These are phyloP conservation scores for Zosterops borbonicus DNA, from an alignment of 2,113 vertebrate species.

Conservation along the genomic window DNA sequence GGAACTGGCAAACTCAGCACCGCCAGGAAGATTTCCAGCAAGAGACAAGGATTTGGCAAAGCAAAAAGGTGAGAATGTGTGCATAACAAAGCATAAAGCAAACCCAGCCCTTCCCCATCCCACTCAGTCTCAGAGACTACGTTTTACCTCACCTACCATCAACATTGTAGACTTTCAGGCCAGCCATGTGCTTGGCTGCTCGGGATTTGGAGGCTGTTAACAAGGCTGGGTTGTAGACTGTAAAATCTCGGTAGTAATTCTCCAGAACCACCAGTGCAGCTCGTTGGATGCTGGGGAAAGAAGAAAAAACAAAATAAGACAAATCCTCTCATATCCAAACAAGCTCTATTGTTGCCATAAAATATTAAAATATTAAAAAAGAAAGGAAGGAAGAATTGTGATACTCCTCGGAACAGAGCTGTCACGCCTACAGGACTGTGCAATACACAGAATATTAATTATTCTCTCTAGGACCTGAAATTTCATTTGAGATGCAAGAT, in stretches of 20 bases:
- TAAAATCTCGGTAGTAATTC: constrained; percentile 94
- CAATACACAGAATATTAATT: background rate
- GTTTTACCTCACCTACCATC: constrained; percentile 81
- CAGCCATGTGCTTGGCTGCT: constrained; percentile 89
- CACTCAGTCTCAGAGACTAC: background rate
- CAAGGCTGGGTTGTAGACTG: constrained; percentile 88
- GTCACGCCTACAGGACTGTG: background rate
- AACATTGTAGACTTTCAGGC: constrained; percentile 92
- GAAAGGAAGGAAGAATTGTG: background rate
- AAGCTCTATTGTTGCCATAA: background rate
- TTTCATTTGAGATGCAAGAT: background rate
- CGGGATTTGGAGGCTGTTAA: constrained; percentile 87
- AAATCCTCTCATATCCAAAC: background rate
- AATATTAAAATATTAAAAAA: background rate
- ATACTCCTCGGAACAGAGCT: background rate
- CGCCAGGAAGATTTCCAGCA: constrained; percentile 22
- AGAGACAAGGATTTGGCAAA: constrained; percentile 48
- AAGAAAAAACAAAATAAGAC: background rate
- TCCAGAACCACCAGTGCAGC: constrained; percentile 92
- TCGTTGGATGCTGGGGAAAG: constrained; percentile 83
- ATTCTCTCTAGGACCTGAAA: background rate
- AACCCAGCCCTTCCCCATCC: constrained; percentile 4
- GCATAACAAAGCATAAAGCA: constrained; percentile 28
- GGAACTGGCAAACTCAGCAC: background rate
- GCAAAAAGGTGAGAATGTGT: constrained; percentile 33